Evolutionary conservation across 2,113 vertebrate species (phyloP), one percentile per base, ranked within the genome.

Genomic region (Lota lota): DNA sequence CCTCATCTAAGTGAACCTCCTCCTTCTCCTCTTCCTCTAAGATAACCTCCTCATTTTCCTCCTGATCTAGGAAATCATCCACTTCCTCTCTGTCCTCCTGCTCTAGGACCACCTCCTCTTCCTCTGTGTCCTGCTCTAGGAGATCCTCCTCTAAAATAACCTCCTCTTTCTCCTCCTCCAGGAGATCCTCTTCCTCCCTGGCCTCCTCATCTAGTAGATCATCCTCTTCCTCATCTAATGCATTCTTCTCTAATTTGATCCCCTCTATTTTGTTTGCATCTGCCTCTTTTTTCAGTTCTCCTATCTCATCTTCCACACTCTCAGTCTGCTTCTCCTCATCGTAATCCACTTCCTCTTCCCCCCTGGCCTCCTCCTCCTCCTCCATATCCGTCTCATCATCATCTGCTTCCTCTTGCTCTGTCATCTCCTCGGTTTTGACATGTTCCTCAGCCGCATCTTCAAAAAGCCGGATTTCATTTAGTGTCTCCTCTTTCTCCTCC

Each of bases 291-390:
- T 47, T 14, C 40, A 47, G 40, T 33, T 57, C 53, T 21, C 19
- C 12, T 59, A 21, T 51, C 15, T 56, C 64, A 10, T 66, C 16
- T 57, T 5, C 53, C 53, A 18, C 53, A 10, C 15, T 18, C 5
- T 3, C 53, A 56, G 16, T 56, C n/a, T 56, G 18, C 15, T 15
- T 20, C 28, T 59, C 62, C 58, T 61, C 15, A 57, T 77, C 70
- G n/a, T 56, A 54, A 18, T 75, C 47, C 1, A 64, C 58, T n/a
- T 64, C 61, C 2, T 64, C 28, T 1, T 63, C 63, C 17, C 10
- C 28, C 24, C 17, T 20, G 2, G 68, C 40, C 20, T 75, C 74
- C 14, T 62, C 72, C 17, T 67, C 67, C 24, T 65, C 22, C 11
- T 36, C 62, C 33, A 3, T 50, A 22, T 36, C 40, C 18, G 57